Evolutionary conservation across 2,113 vertebrate species (phyloP).

Genomic region (Gnathonemus longibarbis): DNA sequence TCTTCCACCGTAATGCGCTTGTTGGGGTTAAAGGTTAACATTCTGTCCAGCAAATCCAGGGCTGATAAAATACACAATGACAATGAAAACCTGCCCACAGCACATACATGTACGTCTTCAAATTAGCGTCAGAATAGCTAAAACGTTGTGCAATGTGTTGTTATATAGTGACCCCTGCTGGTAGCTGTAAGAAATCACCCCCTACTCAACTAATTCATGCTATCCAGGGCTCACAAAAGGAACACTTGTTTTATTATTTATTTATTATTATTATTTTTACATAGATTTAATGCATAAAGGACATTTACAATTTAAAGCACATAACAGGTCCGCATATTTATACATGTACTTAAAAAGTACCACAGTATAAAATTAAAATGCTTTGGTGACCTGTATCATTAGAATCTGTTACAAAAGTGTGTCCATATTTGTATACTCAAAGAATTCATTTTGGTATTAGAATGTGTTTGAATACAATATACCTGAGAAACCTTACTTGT

Average conservation of each 20-base stretch:
- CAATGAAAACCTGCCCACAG: not conserved
- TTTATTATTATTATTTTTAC: not conserved
- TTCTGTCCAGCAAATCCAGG: constrained; percentile 76
- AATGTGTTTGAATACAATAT: not conserved
- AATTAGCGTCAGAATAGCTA: not conserved
- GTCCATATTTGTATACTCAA: not conserved
- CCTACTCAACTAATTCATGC: not conserved
- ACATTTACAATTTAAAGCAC: not conserved
- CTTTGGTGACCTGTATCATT: not conserved
- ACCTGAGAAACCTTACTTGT: not conserved
- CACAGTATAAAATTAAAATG: not conserved
- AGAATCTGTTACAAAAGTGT: not conserved
- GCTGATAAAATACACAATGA: constrained; percentile 48
- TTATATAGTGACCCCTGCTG: constrained; percentile 7
- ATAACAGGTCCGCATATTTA: not conserved
- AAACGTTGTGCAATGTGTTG: not conserved
- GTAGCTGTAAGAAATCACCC: not conserved
- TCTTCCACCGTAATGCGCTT: constrained; percentile 84
- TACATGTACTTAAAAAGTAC: not conserved
- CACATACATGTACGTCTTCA: not conserved
- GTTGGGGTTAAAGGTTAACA: constrained; percentile 85
- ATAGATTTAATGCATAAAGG: not conserved
- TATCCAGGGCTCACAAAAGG: not conserved
- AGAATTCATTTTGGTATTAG: not conserved
- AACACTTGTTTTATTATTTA: not conserved